Evolutionary conservation across 2,113 vertebrate genomes (phyloP).

Genomic region (Dunckerocampus dactyliophorus): DNA sequence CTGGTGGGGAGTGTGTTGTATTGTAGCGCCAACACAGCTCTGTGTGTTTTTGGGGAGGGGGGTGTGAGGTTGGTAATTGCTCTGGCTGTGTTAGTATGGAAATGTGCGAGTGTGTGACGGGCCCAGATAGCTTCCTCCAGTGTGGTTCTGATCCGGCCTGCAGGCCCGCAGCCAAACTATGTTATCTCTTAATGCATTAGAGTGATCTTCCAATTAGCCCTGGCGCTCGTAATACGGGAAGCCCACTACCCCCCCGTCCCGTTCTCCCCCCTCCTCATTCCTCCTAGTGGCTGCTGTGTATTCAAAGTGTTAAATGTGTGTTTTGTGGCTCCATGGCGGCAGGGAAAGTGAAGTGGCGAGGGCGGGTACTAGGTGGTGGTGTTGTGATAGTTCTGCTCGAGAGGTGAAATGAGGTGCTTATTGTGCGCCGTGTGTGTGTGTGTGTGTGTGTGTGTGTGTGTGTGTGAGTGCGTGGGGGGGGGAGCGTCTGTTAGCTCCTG

Average conservation of each 20-base stretch:
- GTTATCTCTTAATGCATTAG: conserved; percentile 99
- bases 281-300: conserved; percentile 84
- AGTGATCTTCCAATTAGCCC: conserved; percentile 99
- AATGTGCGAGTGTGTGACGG: conserved; percentile 99
- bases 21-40: conserved; percentile 89
- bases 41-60: conserved; percentile 87
- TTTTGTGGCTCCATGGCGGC: conserved; percentile 41
- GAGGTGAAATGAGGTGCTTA: conserved; percentile 99
- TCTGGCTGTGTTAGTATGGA: conserved; percentile 99
- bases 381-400: conserved; percentile 98
- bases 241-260: conserved; percentile 60
- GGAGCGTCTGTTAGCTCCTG: conserved; percentile 91
- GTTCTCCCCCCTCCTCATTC: not conserved
- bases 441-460: conserved; percentile 66
- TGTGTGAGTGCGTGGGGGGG: conserved; percentile 93
- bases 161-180: conserved; percentile 99
- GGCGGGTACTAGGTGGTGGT: conserved; percentile 53
- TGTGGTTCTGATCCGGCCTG: conserved; percentile 97
- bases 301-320: conserved; percentile 36
- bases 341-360: conserved; percentile 78
- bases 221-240: conserved; percentile 88
- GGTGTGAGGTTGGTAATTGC: conserved; percentile 90
- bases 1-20: conserved; percentile 82
- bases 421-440: conserved; percentile 82
- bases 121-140: conserved; percentile 98